Evolutionary conservation across 2,888 invertebrate genomes (phyloP).

Genomic region (Euzetes globulus): DNA sequence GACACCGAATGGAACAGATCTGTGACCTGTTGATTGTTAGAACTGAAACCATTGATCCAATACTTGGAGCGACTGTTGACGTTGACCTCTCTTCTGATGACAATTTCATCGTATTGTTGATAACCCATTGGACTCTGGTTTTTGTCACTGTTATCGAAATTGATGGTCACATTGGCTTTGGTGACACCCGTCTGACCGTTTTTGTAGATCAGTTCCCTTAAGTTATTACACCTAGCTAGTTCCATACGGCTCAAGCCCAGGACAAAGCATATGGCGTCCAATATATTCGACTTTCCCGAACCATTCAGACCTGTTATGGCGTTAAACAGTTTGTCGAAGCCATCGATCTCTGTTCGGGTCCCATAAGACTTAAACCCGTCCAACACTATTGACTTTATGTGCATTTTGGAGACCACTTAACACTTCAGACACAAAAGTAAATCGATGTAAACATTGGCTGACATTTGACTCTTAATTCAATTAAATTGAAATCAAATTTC

Average conservation of each 20-base stretch:
- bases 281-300: conserved; percentile 92
- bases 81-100: conserved; percentile 68
- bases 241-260: conserved; percentile 56
- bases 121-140: conserved; percentile 80
- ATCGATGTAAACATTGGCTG: background rate
- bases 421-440: too few relatives aligned
- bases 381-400: conserved; percentile 79
- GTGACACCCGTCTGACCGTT: conserved; percentile 92
- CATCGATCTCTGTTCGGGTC: conserved; percentile 76
- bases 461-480: background rate
- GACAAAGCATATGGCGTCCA: conserved; percentile 96
- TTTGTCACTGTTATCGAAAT: conserved; percentile 82
- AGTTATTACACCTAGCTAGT: conserved; percentile 77
- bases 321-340: conserved; percentile 90
- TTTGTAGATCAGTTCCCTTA: conserved; percentile 96
- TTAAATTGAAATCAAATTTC: background rate
- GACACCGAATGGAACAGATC: conserved; percentile 95
- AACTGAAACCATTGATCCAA: conserved; percentile 82
- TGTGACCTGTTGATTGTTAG: conserved; percentile 77
- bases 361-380: conserved; percentile 99
- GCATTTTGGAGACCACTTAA: conserved; percentile 56
- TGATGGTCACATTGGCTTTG: conserved; percentile 89
- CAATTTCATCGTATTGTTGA: conserved; percentile 80
- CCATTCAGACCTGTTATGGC: conserved; percentile 98
- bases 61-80: conserved; percentile 67